Percentiles rank a stretch among this genome's conserved stretches.
Conservation (phyloP, 37 sponge, comb jelly and placozoan species). For the Oopsacas minuta region DNA sequence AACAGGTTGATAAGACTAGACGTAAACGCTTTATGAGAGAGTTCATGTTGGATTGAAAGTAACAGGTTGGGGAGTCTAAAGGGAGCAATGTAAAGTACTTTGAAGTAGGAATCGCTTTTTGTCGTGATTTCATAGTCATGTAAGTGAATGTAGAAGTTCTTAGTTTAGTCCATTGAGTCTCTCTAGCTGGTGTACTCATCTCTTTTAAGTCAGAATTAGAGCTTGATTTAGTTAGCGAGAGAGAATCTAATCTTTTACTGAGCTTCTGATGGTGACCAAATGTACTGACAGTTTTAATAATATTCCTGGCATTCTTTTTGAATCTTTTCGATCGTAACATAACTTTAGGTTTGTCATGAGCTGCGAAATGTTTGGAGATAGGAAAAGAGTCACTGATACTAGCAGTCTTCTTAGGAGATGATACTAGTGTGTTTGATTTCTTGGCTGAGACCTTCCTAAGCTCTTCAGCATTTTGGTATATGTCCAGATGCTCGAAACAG, state of each 20-base stretch:
- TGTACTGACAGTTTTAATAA: background rate
- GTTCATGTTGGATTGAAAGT: background rate
- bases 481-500: background rate
- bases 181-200: background rate
- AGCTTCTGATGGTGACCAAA: background rate
- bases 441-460: background rate
- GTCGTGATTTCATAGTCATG: background rate
- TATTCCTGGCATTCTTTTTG: background rate
- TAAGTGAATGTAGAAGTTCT: background rate
- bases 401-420: background rate
- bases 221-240: background rate
- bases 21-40: background rate
- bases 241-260: background rate
- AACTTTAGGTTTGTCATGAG: background rate
- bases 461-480: background rate
- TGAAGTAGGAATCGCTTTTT: background rate
- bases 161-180: background rate
- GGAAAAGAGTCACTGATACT: background rate
- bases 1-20: background rate
- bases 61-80: background rate
- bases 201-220: background rate
- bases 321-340: background rate
- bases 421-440: background rate
- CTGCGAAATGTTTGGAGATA: background rate
- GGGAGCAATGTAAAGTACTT: conserved; percentile 4